Evolutionary conservation across 2,797 vertebrate genomes (phyloP).

Genomic region (Netta rufina): DNA sequence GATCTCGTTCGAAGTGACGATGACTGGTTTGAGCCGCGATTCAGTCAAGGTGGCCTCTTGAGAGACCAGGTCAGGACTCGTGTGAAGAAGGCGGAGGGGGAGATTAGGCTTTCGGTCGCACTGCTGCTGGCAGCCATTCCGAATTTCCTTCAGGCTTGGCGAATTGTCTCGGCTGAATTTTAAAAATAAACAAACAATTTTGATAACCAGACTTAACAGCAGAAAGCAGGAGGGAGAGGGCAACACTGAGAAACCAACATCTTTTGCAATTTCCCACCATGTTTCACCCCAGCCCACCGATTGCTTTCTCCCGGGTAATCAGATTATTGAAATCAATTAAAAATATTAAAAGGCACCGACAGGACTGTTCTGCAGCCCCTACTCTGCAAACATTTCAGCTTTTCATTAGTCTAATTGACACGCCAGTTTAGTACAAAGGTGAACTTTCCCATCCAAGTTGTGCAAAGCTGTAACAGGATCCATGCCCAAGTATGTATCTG

Average conservation of each 20-base stretch:
- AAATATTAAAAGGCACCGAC: not conserved
- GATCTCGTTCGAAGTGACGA: slow-evolving; percentile 95
- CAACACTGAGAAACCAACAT: not conserved
- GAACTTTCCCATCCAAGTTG: slow-evolving; percentile 21
- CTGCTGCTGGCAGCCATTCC: slow-evolving; percentile 96
- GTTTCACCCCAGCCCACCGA: not conserved
- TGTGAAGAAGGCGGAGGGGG: slow-evolving; percentile 92
- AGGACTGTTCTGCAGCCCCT: not conserved
- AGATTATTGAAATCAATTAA: slow-evolving; percentile 11
- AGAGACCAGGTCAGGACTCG: slow-evolving; percentile 85
- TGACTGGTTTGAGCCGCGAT: slow-evolving; percentile 82
- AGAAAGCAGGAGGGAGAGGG: not conserved
- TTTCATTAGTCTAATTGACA: not conserved
- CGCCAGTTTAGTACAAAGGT: not conserved
- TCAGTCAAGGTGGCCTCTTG: slow-evolving; percentile 82
- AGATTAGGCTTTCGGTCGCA: slow-evolving; percentile 95
- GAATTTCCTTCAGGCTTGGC: slow-evolving; percentile 97
- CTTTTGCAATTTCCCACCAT: slow-evolving; percentile 7
- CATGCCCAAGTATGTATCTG: slow-evolving; percentile 33
- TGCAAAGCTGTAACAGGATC: slow-evolving; percentile 54
- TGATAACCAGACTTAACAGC: not conserved
- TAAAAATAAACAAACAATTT: not conserved
- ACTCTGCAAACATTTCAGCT: not conserved
- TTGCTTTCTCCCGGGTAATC: not conserved
- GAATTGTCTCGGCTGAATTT: slow-evolving; percentile 93